These are phyloP conservation scores for Smutsia temminckii DNA, from an alignment of 2,797 vertebrate genomes.

Conservation along the genomic window DNA sequence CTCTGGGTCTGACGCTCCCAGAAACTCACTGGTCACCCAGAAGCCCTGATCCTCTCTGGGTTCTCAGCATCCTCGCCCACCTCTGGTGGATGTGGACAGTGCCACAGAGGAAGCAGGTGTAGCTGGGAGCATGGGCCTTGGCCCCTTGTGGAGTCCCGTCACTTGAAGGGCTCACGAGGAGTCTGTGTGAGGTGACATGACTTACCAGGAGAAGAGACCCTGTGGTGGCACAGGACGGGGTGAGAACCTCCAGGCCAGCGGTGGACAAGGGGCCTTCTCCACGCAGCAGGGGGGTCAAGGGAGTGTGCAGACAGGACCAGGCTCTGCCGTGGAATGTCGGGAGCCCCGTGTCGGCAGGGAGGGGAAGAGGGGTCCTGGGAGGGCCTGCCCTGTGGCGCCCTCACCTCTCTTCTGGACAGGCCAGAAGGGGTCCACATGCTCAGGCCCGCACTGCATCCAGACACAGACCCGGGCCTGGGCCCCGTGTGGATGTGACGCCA, in stretches of 20 bases:
- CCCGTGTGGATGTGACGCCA: too few species aligned
- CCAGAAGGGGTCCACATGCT: too few species aligned
- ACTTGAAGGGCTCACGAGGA: neutral
- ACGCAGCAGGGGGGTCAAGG: neutral
- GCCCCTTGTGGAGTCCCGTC: neutral
- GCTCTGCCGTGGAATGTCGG: neutral
- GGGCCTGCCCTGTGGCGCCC: neutral
- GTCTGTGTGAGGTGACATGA: fast-evolving
- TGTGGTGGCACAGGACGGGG: neutral
- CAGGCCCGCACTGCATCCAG: neutral
- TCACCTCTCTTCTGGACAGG: neutral
- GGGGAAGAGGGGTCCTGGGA: neutral
- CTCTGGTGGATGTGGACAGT: neutral
- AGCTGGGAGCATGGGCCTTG: neutral
- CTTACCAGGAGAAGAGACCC: too few species aligned
- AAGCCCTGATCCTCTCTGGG: too few species aligned
- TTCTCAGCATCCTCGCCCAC: neutral
- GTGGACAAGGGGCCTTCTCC: neutral
- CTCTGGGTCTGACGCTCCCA: neutral
- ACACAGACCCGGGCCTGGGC: neutral
- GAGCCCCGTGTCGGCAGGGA: neutral
- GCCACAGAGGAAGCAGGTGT: neutral
- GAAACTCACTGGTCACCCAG: neutral
- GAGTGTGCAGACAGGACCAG: neutral
- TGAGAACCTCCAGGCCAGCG: neutral